These are phyloP conservation scores for Lordiphosa clarofinis DNA, from an alignment of 1,140 invertebrate genomes.

Conservation along the genomic window DNA sequence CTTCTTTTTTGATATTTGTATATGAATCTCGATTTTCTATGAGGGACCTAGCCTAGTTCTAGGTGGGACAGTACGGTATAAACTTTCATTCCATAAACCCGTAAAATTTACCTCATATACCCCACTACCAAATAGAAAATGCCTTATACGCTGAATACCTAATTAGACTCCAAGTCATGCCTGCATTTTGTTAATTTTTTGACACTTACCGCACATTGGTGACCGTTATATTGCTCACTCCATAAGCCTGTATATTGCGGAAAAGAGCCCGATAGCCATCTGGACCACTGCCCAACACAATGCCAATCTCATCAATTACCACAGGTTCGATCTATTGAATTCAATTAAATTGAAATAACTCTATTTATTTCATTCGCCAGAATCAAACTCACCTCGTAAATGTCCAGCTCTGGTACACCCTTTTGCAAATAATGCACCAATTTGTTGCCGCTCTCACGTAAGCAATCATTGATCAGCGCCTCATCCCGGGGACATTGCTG, in stretches of 20 bases:
- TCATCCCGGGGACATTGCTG: constrained; percentile 85
- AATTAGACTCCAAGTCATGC: not conserved
- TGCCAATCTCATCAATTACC: constrained; percentile 88
- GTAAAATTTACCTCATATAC: no score
- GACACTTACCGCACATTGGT: constrained; percentile 85
- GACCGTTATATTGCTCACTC: constrained; percentile 88
- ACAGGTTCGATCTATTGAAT: constrained; percentile 85
- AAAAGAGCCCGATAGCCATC: constrained; percentile 89
- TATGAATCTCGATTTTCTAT: no score
- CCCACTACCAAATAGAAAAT: no score
- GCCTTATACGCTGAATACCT: no score
- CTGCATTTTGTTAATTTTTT: not conserved
- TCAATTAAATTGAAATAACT: not conserved
- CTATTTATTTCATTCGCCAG: not conserved
- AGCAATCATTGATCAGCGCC: constrained; percentile 86
- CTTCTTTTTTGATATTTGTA: no score
- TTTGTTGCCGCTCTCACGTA: constrained; percentile 86
- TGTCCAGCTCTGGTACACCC: constrained; percentile 85
- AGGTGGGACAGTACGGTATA: no score
- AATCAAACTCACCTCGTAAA: constrained; percentile 81
- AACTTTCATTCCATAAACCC: no score
- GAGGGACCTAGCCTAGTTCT: no score
- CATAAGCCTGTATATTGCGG: constrained; percentile 87
- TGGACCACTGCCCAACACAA: constrained; percentile 86
- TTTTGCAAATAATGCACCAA: constrained; percentile 85